Percentiles rank a stretch among this genome's conserved stretches.
Conservation (phyloP, 2,113 vertebrate genomes). For the Cygnus buccinator region DNA sequence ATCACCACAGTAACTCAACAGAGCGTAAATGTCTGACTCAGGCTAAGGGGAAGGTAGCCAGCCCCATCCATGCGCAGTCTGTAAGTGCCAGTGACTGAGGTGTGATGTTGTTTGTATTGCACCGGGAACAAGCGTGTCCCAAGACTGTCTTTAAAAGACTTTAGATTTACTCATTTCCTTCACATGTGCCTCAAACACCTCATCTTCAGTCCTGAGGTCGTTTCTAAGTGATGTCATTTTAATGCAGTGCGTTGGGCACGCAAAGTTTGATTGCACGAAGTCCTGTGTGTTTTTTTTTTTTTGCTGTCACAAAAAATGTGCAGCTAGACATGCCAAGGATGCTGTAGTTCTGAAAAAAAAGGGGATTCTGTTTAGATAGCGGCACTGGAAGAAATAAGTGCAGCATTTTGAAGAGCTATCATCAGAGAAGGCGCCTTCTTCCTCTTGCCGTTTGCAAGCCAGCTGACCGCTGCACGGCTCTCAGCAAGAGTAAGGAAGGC, state of each 20-base stretch:
- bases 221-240: not conserved
- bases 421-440: not conserved
- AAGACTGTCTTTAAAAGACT: conserved; percentile 15
- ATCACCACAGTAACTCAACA: conserved; percentile 2
- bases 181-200: not conserved
- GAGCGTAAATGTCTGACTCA: not conserved
- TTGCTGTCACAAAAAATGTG: not conserved
- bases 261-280: not conserved
- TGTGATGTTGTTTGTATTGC: not conserved
- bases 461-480: not conserved
- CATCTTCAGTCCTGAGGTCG: not conserved
- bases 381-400: not conserved
- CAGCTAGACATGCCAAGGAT: not conserved
- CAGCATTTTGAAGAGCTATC: not conserved
- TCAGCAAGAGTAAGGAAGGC: not conserved
- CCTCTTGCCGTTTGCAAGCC: not conserved
- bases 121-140: not conserved
- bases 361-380: not conserved
- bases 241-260: not conserved
- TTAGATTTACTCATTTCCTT: conserved; percentile 38
- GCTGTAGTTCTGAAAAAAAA: not conserved
- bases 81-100: not conserved
- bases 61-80: not conserved
- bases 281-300: not conserved
- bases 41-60: not conserved